Conservation (phyloP, 2,113 vertebrate species). For the Romanogobio albipinnatus region DNA sequence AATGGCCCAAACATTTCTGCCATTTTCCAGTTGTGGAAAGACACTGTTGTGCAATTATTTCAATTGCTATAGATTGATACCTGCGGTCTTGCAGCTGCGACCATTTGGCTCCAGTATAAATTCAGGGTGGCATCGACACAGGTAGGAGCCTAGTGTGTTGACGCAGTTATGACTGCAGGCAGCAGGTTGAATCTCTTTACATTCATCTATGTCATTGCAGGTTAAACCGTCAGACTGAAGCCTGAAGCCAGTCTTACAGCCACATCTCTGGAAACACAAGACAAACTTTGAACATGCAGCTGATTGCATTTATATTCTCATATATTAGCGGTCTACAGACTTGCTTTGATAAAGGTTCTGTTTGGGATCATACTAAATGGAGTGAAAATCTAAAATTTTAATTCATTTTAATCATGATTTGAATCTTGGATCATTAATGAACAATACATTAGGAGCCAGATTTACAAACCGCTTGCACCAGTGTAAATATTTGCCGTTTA, state of each 20-base stretch:
- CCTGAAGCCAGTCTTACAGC: slow-evolving; percentile 79
- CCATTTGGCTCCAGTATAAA: slow-evolving; percentile 83
- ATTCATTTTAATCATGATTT: not conserved
- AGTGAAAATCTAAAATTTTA: not conserved
- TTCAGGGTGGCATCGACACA: slow-evolving; percentile 81
- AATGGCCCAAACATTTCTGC: not conserved
- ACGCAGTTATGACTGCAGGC: slow-evolving; percentile 84
- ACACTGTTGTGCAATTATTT: not conserved
- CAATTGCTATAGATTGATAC: slow-evolving; percentile 61
- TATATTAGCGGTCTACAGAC: no score
- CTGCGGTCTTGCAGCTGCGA: slow-evolving; percentile 82
- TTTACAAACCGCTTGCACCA: no score
- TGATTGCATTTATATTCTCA: not conserved
- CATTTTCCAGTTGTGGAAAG: not conserved
- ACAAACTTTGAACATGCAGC: not conserved
- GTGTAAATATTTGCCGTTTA: no score
- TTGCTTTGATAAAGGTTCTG: no score
- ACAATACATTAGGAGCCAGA: not conserved
- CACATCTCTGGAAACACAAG: slow-evolving; percentile 76
- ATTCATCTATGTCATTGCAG: slow-evolving; percentile 86
- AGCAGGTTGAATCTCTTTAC: slow-evolving; percentile 44
- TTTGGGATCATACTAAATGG: not conserved
- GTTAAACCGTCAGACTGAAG: slow-evolving; percentile 60
- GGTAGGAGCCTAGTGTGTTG: slow-evolving; percentile 81
- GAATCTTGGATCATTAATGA: not conserved